A percentile compares a stretch with the other conserved stretches of the same genome.
These are phyloP conservation scores for Drosophila pruinosa DNA, from an alignment of 1,140 invertebrate genomes.

Conservation along the genomic window DNA sequence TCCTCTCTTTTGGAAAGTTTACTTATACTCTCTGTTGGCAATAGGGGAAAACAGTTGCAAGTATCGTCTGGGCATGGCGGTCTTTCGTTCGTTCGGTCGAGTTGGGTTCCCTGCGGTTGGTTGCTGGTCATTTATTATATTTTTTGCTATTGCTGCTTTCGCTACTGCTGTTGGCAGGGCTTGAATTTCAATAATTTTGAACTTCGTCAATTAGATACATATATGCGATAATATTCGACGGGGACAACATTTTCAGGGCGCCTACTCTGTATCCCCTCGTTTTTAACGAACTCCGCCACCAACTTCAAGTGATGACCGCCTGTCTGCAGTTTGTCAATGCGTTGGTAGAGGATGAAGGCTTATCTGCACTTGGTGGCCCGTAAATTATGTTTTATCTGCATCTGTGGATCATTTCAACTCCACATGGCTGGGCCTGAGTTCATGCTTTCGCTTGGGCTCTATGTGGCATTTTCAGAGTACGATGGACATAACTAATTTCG, in stretches of 20 bases:
- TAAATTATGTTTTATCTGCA: slow-evolving; percentile 80
- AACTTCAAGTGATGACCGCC: slow-evolving; percentile 35
- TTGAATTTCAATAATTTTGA: slow-evolving; percentile 77
- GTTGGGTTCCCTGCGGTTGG: slow-evolving; percentile 57
- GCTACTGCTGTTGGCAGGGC: slow-evolving; percentile 34
- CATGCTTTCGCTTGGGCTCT: not conserved
- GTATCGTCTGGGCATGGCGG: slow-evolving; percentile 45
- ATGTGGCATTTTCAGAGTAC: slow-evolving; percentile 3
- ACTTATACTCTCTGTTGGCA: slow-evolving; percentile 61
- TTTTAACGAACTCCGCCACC: not conserved
- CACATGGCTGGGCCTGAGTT: not conserved
- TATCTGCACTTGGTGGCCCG: slow-evolving; percentile 73
- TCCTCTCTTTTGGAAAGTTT: slow-evolving; percentile 72
- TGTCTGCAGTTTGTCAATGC: slow-evolving; percentile 76
- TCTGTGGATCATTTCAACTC: slow-evolving; percentile 60
- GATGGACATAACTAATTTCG: slow-evolving; percentile 19
- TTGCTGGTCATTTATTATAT: slow-evolving; percentile 73
- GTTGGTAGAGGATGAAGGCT: slow-evolving; percentile 49
- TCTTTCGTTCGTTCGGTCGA: slow-evolving; percentile 28
- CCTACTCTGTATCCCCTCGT: slow-evolving; percentile 2
- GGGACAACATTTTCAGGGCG: slow-evolving; percentile 70
- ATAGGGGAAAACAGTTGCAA: slow-evolving; percentile 57
- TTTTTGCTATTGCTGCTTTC: slow-evolving; percentile 26
- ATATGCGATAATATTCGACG: slow-evolving; percentile 76
- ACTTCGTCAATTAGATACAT: slow-evolving; percentile 74